Evolutionary conservation across 2,888 invertebrate species (phyloP), one percentile per base, ranked within the genome.

Genomic region (Melanchra persicariae): DNA sequence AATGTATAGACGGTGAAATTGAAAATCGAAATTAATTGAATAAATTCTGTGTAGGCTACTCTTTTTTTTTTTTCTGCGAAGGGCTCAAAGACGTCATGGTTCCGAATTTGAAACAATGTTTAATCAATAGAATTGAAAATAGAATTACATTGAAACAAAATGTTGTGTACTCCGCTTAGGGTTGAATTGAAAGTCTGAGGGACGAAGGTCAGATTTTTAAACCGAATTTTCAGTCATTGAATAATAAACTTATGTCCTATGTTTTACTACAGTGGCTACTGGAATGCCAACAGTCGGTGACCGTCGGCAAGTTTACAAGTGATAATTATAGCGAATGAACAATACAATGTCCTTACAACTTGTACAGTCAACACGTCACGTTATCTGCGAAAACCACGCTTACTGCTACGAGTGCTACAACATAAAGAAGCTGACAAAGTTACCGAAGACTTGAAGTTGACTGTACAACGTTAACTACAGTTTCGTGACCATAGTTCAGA

Each of bases 241-340:
- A 49, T 74, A 64, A 51, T 22, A 47, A 62, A 63, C 17, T 22
- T 71, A 43, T 63, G 47, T 47, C 7, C 43, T 55, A 59, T 40
- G 57, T 47, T 47, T 57, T 10, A 58, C 19, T 54, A 22, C 7
- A 60, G 12, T 47, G 19, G 45, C 51, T 47, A 60, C 26, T 62
- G 81, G 71, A 85, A 83, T 83, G 81, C 58, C 8, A 52, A 45
- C 49, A 58, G 55, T 74, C 62, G n/a, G 19, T 62, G 68, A 66
- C 69, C 55, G 57, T 69, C 60, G 47, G 52, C 30, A 68, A 70
- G 30, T 62, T 61, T 66, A 76, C 61, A 47, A 59, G 34, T 55
- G 65, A 70, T 72, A 77, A 85, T 81, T 77, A 83, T 62, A 71
- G 19, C 55, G 69, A 74, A 74, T 77, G 71, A 51, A 83, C 71